Evolutionary conservation across 2,797 vertebrate genomes (phyloP).

Genomic region (Scolopax rusticola): DNA sequence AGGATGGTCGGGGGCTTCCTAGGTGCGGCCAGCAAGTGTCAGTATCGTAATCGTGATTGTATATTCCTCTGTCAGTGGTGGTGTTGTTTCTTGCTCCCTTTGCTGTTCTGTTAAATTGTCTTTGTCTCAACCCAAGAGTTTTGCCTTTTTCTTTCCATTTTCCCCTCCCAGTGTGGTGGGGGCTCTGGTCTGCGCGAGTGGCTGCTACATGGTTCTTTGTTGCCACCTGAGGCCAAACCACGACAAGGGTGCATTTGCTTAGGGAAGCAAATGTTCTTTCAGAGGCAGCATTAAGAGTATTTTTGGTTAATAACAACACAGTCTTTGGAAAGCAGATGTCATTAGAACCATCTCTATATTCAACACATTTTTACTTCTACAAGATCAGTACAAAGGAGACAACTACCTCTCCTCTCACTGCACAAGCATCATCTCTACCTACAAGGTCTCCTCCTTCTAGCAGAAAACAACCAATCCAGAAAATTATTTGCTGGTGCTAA

Average conservation of each 20-base stretch:
- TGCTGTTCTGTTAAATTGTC: no score
- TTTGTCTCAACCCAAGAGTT: no score
- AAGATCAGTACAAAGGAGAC: not conserved
- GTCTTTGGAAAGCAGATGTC: not conserved
- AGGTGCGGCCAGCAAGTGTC: no score
- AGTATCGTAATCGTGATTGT: no score
- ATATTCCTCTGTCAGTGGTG: no score
- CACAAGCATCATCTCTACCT: not conserved
- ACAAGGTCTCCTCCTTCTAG: not conserved
- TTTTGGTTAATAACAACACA: not conserved
- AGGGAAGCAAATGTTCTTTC: not conserved
- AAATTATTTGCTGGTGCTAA: not conserved
- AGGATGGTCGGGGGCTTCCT: no score
- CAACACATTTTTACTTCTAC: not conserved
- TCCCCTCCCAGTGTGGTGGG: no score
- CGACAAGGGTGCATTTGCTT: not conserved
- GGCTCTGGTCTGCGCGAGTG: no score
- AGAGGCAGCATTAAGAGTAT: not conserved
- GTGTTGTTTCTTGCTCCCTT: no score
- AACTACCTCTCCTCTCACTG: not conserved
- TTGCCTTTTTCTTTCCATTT: no score
- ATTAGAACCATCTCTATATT: rapidly evolving
- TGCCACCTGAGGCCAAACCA: no score
- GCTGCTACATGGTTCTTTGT: no score
- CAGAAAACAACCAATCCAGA: not conserved